phyloP scores from a whole-genome alignment of 2,888 invertebrate genomes.

The Lasioglossum vierecki region DNA sequence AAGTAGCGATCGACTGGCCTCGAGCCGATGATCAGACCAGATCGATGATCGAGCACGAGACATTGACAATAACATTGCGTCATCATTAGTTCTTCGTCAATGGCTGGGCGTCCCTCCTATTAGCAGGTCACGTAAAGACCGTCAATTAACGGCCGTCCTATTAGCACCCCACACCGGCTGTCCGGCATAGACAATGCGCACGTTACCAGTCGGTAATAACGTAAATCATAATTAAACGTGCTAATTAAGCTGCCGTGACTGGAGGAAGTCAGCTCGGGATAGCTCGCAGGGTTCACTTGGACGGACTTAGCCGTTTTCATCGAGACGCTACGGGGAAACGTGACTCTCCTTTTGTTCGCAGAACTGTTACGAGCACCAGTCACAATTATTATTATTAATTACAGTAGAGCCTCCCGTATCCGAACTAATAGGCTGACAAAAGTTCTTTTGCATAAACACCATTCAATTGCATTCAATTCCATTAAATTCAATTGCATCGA shows the following conservation, averaged over 20 bases:
- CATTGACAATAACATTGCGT: conserved; percentile 4
- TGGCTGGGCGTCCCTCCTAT: conserved; percentile 19
- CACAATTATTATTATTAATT: conserved; percentile 29
- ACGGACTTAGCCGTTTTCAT: neutral
- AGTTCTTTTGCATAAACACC: too few species aligned
- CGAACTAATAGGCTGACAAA: too few species aligned
- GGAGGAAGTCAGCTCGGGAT: neutral
- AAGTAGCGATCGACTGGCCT: neutral
- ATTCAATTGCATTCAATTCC: too few species aligned
- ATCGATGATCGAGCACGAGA: conserved; percentile 15
- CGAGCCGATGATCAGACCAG: neutral
- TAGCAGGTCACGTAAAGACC: conserved; percentile 48
- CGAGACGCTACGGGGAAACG: neutral
- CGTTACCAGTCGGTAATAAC: conserved; percentile 65
- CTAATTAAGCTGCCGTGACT: conserved; percentile 49
- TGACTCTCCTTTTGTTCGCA: conserved; percentile 4
- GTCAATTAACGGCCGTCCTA: conserved; percentile 50
- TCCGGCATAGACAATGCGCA: conserved; percentile 41
- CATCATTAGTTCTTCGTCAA: conserved; percentile 40
- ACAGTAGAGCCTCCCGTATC: too few species aligned
- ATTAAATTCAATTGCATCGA: too few species aligned
- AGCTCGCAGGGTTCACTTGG: neutral
- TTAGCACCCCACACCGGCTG: conserved; percentile 38
- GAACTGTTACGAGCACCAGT: neutral
- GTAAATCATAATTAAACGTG: conserved; percentile 68